Conservation (phyloP, 2,888 invertebrate genomes). For the Epinotia brunnichana region DNA sequence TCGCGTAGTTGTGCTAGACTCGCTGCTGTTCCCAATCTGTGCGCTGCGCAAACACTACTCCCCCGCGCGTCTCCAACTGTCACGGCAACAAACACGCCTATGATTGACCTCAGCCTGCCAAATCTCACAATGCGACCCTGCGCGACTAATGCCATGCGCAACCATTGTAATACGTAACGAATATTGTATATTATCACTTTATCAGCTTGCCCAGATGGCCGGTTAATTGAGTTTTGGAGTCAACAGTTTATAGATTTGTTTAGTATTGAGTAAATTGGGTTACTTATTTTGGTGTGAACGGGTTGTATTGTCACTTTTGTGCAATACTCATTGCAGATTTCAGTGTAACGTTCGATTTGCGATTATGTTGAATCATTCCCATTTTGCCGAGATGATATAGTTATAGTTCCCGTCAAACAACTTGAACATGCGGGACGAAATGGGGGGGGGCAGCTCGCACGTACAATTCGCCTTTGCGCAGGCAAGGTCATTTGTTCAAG, state of each 20-base stretch:
- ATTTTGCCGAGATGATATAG: not conserved
- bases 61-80: conserved; percentile 70
- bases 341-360: not conserved
- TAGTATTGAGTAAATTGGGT: conserved; percentile 29
- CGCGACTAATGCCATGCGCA: conserved; percentile 78
- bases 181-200: conserved; percentile 43
- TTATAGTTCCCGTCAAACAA: too few species aligned
- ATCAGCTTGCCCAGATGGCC: conserved; percentile 75
- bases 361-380: not conserved
- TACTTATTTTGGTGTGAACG: conserved; percentile 27
- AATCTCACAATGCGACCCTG: conserved; percentile 53
- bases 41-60: conserved; percentile 61
- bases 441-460: too few species aligned
- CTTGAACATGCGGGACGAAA: too few species aligned
- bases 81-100: conserved; percentile 70
- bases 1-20: too few species aligned
- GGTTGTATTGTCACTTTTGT: conserved; percentile 8
- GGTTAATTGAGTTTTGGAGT: conserved; percentile 47
- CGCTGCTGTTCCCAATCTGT: conserved; percentile 12
- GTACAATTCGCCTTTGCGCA: too few species aligned
- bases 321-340: conserved; percentile 8
- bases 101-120: conserved; percentile 69
- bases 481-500: too few species aligned
- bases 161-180: conserved; percentile 52
- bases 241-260: conserved; percentile 35